Percentiles rank a stretch among this genome's conserved stretches.
phyloP scores from a whole-genome alignment of 2,888 invertebrate species.

The Ptychoptera contaminata region DNA sequence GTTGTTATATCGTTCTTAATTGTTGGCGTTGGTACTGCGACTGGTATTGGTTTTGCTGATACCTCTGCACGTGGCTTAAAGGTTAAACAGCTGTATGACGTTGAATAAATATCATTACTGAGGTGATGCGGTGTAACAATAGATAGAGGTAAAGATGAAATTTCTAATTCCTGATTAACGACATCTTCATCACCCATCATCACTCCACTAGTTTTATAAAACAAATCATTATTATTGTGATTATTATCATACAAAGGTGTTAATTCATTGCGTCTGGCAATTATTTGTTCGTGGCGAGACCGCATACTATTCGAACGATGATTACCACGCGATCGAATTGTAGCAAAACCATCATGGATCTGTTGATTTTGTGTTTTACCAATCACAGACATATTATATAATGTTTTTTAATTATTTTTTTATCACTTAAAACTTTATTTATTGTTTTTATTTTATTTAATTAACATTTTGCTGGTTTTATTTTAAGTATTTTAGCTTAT shows the following conservation, averaged over 20 bases:
- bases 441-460: slow-evolving; percentile 6
- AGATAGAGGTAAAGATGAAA: too few species aligned
- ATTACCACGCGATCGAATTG: slow-evolving; percentile 51
- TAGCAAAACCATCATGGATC: slow-evolving; percentile 75
- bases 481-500: neutral
- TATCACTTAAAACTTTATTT: slow-evolving; percentile 13
- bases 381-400: slow-evolving; percentile 14
- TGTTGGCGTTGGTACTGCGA: too few species aligned
- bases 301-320: slow-evolving; percentile 25
- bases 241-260: slow-evolving; percentile 6
- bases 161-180: too few species aligned
- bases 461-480: neutral
- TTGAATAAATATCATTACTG: too few species aligned
- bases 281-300: too few species aligned
- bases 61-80: neutral
- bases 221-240: neutral
- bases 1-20: too few species aligned
- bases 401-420: slow-evolving; percentile 5
- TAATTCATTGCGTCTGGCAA: slow-evolving; percentile 1
- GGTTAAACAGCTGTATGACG: too few species aligned
- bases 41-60: neutral
- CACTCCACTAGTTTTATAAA: neutral
- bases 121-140: too few species aligned
- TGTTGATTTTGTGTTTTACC: slow-evolving; percentile 27
- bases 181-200: too few species aligned